Percentiles rank a stretch among this genome's conserved stretches.
phyloP scores from a whole-genome alignment of 2,888 invertebrate species.

The Acrobasis repandana region DNA sequence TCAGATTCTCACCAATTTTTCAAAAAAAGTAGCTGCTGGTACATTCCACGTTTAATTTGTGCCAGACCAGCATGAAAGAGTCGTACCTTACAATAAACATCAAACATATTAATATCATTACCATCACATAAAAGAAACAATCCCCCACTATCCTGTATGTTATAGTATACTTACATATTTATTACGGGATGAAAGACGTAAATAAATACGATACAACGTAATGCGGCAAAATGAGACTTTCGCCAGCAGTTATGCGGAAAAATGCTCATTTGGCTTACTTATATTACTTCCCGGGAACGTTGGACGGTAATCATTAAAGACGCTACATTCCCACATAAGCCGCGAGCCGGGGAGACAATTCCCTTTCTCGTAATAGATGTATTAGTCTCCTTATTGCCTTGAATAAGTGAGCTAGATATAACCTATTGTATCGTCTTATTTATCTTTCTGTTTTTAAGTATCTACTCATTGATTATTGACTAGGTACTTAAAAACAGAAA shows the following conservation, averaged over 20 bases:
- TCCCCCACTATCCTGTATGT: conserved; percentile 8
- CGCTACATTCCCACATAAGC: conserved; percentile 20
- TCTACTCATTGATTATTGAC: background rate
- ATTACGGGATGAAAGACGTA: conserved; percentile 19
- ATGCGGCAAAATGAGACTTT: conserved; percentile 37
- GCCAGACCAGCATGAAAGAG: no score
- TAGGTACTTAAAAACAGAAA: no score
- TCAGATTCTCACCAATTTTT: no score
- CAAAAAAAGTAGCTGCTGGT: no score
- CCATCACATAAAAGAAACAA: conserved; percentile 4
- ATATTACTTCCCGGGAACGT: conserved; percentile 47
- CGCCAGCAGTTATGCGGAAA: conserved; percentile 49
- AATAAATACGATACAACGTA: conserved; percentile 34
- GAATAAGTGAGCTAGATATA: background rate
- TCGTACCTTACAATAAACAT: background rate
- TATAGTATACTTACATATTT: conserved; percentile 19
- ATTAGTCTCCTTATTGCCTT: background rate
- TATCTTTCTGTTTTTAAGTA: background rate
- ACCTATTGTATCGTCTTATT: background rate
- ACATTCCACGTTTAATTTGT: no score
- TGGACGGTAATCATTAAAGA: conserved; percentile 27
- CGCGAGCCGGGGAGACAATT: conserved; percentile 12
- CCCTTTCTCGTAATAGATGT: conserved; percentile 6
- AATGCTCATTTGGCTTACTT: conserved; percentile 63
- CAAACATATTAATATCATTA: conserved; percentile 1